Evolutionary conservation across 1,140 invertebrate species (phyloP).

Genomic region (Araneus ventricosus): DNA sequence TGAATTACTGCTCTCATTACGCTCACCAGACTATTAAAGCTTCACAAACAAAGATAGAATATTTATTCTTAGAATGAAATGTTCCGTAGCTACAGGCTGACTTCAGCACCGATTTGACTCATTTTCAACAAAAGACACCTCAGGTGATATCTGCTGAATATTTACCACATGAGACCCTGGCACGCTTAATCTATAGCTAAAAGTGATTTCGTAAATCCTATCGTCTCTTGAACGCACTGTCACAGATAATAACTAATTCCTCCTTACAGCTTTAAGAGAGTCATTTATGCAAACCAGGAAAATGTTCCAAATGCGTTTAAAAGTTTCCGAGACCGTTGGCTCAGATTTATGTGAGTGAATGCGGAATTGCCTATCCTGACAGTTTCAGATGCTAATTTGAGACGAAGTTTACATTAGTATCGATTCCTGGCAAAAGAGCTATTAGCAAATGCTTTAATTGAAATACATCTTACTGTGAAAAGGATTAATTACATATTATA

Average conservation of each 20-base stretch:
- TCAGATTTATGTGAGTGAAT: neutral
- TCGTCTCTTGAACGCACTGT: neutral
- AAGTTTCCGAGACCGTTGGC: neutral
- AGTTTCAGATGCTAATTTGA: neutral
- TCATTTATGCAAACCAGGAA: neutral
- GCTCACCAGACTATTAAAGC: neutral
- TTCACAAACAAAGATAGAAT: neutral
- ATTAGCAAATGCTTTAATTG: neutral
- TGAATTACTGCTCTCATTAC: neutral
- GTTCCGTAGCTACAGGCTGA: neutral
- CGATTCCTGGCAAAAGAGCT: neutral
- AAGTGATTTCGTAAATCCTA: conserved; percentile 16
- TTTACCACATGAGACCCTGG: neutral
- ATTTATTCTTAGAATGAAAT: neutral
- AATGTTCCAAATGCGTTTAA: neutral
- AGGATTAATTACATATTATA: too few species aligned
- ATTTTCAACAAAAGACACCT: neutral
- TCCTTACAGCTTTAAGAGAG: neutral
- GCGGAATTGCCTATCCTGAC: neutral
- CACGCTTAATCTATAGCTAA: neutral
- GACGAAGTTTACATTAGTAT: neutral
- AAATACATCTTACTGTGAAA: neutral
- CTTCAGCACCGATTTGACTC: neutral
- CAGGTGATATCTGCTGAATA: neutral
- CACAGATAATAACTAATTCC: conserved; percentile 35